Conservation (phyloP, 2,797 vertebrate species). For the Enteromius afrohamiltoni region DNA sequence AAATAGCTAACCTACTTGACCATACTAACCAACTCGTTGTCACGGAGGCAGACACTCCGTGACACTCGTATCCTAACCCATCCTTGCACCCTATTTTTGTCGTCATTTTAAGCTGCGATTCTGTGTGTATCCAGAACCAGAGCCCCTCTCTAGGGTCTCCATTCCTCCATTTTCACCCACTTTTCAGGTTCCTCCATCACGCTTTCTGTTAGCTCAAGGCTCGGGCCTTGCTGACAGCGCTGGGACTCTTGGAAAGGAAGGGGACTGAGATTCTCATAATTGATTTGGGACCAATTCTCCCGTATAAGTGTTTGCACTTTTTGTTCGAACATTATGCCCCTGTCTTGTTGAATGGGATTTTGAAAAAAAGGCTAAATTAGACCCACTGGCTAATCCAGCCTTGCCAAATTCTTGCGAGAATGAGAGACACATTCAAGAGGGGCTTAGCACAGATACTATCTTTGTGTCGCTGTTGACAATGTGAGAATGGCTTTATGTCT, state of each 20-base stretch:
- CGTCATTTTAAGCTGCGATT: not conserved
- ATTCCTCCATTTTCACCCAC: slow-evolving; percentile 39
- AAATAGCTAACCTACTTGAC: not conserved
- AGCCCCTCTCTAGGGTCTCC: slow-evolving; percentile 40
- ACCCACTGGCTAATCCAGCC: slow-evolving; percentile 58
- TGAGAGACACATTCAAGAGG: slow-evolving; percentile 46
- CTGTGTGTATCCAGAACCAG: slow-evolving; percentile 17
- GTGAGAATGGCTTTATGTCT: slow-evolving; percentile 43
- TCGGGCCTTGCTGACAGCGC: slow-evolving; percentile 41
- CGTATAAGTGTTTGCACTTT: slow-evolving; percentile 54
- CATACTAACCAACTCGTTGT: not conserved
- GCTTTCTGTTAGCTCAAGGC: slow-evolving; percentile 41
- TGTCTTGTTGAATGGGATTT: slow-evolving; percentile 44
- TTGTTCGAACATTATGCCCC: slow-evolving; percentile 38
- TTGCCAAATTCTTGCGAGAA: slow-evolving; percentile 57
- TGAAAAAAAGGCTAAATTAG: slow-evolving; percentile 54
- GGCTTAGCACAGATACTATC: slow-evolving; percentile 55
- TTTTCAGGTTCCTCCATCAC: slow-evolving; percentile 42
- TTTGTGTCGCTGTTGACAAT: slow-evolving; percentile 67
- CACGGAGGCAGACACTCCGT: too few relatives aligned
- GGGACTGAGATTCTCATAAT: slow-evolving; percentile 58
- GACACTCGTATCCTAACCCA: not conserved
- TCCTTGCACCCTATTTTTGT: not conserved
- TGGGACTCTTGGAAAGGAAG: slow-evolving; percentile 41
- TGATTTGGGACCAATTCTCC: slow-evolving; percentile 67